Conservation (phyloP, 1,140 invertebrate species). For the Brachionus plicatilis region DNA sequence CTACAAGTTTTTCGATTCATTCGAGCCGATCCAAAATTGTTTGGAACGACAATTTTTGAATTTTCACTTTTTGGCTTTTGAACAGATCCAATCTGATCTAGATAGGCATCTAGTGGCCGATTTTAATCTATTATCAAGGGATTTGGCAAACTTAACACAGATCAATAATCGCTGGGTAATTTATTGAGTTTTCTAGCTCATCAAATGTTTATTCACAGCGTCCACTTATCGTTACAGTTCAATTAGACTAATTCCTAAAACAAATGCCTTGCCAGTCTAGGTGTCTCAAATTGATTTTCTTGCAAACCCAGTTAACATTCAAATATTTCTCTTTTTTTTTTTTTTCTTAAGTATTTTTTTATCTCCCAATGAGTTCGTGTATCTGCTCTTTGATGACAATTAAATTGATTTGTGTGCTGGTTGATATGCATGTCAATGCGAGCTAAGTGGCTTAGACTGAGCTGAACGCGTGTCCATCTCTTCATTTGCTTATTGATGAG, state of each 20-base stretch:
- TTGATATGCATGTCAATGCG: constrained; percentile 31
- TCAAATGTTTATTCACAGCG: constrained; percentile 1
- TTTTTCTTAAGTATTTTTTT: background rate
- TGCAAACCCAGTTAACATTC: background rate
- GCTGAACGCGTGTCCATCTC: constrained; percentile 25
- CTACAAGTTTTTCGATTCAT: constrained; percentile 2
- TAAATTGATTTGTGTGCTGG: constrained; percentile 8
- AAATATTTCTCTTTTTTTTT: background rate
- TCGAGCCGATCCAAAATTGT: background rate
- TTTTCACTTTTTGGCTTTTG: constrained; percentile 28
- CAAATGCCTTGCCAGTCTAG: background rate
- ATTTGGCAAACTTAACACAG: background rate
- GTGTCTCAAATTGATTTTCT: background rate
- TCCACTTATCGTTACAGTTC: constrained; percentile 18
- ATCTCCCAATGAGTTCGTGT: constrained; percentile 22
- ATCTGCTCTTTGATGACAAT: constrained; percentile 31
- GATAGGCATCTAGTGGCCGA: background rate
- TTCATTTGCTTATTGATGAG: constrained; percentile 26
- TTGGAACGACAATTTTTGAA: constrained; percentile 36
- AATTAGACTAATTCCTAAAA: background rate
- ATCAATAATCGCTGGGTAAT: background rate
- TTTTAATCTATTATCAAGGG: constrained; percentile 3
- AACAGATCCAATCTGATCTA: background rate
- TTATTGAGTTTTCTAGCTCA: background rate
- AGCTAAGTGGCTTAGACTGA: background rate